These are phyloP conservation scores for Oeneis ivallda DNA, from an alignment of 2,888 invertebrate genomes.

Conservation along the genomic window DNA sequence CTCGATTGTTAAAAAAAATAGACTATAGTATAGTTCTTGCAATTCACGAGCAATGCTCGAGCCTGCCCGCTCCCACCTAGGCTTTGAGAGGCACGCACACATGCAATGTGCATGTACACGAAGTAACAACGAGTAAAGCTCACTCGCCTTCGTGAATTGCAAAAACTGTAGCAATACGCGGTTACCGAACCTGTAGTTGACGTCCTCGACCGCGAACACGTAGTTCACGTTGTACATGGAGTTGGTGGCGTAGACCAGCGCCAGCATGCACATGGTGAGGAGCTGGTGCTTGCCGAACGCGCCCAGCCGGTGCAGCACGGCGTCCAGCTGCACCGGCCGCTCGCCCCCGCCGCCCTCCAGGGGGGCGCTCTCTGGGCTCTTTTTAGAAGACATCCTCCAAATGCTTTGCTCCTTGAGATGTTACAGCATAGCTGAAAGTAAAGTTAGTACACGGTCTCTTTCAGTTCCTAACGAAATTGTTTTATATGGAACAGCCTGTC, in stretches of 20 bases:
- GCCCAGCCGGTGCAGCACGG: conserved; percentile 66
- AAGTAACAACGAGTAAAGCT: no score
- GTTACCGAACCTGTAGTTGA: conserved; percentile 57
- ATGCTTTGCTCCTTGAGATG: background rate
- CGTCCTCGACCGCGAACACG: conserved; percentile 72
- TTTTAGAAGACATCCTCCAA: conserved; percentile 16
- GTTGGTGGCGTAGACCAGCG: conserved; percentile 72
- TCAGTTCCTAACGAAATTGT: no score
- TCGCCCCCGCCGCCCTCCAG: conserved; percentile 40
- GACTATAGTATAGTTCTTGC: no score
- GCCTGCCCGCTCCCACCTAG: no score
- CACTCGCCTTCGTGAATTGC: no score
- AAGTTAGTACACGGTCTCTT: background rate
- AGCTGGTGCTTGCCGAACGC: conserved; percentile 76
- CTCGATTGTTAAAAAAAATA: no score
- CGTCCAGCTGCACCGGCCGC: conserved; percentile 63
- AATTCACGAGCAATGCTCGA: no score
- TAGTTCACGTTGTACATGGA: conserved; percentile 76
- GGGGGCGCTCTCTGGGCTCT: conserved; percentile 16
- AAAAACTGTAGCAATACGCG: no score
- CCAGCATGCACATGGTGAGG: conserved; percentile 64
- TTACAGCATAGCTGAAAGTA: conserved; percentile 8
- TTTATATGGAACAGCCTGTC: no score
- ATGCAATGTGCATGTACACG: no score
- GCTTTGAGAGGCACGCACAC: no score